Evolutionary conservation across 1,140 invertebrate genomes (phyloP).

Genomic region (Plectrocnemia conspersa): DNA sequence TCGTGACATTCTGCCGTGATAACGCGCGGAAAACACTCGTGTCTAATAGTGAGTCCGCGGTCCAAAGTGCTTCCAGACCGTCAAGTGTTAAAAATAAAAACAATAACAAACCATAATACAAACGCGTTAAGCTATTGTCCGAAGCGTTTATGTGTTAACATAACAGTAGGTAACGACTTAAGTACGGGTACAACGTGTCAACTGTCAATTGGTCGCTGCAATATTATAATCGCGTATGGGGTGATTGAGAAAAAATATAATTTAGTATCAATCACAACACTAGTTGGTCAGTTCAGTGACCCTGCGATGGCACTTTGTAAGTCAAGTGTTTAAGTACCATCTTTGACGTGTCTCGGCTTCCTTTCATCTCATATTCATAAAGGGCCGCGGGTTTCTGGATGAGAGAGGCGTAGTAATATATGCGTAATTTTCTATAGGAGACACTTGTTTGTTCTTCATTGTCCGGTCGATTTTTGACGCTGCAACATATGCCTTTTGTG

Average conservation of each 20-base stretch:
- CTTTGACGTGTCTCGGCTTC: conserved; percentile 20
- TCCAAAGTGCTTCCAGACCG: no score
- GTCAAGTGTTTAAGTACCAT: conserved; percentile 3
- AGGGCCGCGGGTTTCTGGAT: conserved; percentile 9
- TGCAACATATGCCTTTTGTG: no score
- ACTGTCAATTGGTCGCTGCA: conserved; percentile 23
- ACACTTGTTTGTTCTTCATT: conserved; percentile 8
- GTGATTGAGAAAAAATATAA: background rate
- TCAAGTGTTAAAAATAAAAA: no score
- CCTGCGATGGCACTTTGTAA: conserved; percentile 13
- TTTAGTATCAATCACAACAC: conserved; percentile 1
- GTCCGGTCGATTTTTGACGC: background rate
- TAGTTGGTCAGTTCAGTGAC: conserved; percentile 16
- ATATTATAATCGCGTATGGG: background rate
- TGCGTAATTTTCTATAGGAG: conserved; percentile 15
- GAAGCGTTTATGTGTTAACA: conserved; percentile 16
- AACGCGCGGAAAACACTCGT: conserved; percentile 22
- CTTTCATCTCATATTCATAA: conserved; percentile 18
- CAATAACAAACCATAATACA: background rate
- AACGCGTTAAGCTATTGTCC: conserved; percentile 6
- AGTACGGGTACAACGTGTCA: conserved; percentile 17
- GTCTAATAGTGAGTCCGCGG: no score
- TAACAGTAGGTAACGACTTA: conserved; percentile 13
- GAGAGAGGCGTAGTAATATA: conserved; percentile 2
- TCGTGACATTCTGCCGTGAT: conserved; percentile 17